These are phyloP conservation scores for Camponotus vicinus DNA, from an alignment of 1,140 invertebrate genomes.

Conservation along the genomic window DNA sequence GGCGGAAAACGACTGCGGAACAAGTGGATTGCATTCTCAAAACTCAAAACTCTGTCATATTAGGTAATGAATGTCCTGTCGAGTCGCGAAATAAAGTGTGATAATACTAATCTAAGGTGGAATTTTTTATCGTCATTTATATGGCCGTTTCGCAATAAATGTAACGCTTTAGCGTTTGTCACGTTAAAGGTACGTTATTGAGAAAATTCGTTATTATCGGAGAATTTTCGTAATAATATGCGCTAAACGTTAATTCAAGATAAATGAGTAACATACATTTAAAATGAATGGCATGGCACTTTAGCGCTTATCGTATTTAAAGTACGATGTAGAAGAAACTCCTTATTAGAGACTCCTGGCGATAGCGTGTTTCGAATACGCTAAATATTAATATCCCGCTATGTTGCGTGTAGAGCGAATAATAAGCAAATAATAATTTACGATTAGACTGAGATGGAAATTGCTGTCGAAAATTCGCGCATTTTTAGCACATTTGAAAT, in stretches of 20 bases:
- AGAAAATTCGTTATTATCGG: not conserved
- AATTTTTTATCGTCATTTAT: no score
- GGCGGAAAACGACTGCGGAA: conserved; percentile 21
- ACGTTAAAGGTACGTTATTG: not conserved
- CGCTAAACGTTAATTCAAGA: not conserved
- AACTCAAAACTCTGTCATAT: not conserved
- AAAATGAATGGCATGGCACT: not conserved
- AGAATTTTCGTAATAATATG: not conserved
- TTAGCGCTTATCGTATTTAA: not conserved
- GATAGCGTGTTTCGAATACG: conserved; percentile 9
- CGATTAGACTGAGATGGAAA: conserved; percentile 1
- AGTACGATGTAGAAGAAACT: not conserved
- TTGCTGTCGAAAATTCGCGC: conserved; percentile 1
- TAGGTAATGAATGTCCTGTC: not conserved
- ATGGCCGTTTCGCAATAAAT: not conserved
- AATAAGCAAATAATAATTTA: conserved; percentile 39
- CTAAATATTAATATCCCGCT: conserved; percentile 40
- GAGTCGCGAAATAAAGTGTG: not conserved
- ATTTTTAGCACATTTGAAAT: not conserved
- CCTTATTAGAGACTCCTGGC: conserved; percentile 5
- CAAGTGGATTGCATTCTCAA: not conserved
- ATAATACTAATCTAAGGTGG: conserved; percentile 9
- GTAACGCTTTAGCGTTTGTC: not conserved
- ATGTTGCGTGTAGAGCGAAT: conserved; percentile 17
- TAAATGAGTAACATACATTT: not conserved